phyloP scores from a whole-genome alignment of 2,888 invertebrate species.

The Apamea anceps region DNA sequence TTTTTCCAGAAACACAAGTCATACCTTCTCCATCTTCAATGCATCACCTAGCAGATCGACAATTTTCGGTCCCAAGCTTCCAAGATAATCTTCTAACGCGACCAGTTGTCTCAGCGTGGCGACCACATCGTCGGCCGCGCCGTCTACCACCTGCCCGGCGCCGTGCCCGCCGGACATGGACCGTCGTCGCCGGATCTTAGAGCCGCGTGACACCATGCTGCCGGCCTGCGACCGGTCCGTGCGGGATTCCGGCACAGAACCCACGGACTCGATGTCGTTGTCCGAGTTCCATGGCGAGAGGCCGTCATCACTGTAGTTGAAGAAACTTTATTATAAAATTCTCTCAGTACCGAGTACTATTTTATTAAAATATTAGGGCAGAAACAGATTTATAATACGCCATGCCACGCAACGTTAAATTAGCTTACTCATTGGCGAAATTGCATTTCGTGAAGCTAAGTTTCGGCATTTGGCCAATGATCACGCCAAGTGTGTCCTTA shows the following conservation, averaged over 20 bases:
- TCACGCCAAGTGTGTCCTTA: not conserved
- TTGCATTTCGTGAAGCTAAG: not conserved
- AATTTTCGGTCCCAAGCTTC: conserved; percentile 95
- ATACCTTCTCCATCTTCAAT: conserved; percentile 93
- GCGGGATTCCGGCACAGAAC: conserved; percentile 74
- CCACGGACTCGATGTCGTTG: conserved; percentile 78
- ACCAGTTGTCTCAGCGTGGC: conserved; percentile 93
- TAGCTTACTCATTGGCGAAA: not conserved
- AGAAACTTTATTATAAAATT: not conserved
- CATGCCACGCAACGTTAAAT: not conserved
- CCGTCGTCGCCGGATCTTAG: conserved; percentile 60
- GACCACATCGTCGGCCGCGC: conserved; percentile 90
- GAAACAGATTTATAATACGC: not conserved
- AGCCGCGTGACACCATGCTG: conserved; percentile 63
- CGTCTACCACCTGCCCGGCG: conserved; percentile 4
- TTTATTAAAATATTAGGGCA: not conserved
- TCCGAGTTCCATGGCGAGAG: conserved; percentile 86
- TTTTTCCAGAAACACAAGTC: not conserved
- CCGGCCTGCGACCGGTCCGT: conserved; percentile 63
- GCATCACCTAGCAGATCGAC: conserved; percentile 94
- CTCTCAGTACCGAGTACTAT: not conserved
- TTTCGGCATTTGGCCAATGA: not conserved
- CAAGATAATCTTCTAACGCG: conserved; percentile 95
- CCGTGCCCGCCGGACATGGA: not conserved
- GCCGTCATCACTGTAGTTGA: conserved; percentile 74